Base-by-base conservation (phyloP, 35 echinoderm and acorn worm species). In the Lytechinus variegatus region DNA sequence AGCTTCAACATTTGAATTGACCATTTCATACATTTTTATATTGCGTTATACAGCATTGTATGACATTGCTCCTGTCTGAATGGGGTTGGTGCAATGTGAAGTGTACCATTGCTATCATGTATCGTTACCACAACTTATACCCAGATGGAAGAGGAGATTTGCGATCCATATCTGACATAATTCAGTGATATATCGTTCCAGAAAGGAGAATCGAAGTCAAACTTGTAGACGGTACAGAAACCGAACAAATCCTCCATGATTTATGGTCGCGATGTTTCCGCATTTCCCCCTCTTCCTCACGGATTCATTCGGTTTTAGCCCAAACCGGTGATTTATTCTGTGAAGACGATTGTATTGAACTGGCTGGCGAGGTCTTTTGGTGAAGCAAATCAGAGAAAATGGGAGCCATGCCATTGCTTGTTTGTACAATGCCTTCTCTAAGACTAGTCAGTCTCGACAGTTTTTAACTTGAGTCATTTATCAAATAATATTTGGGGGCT, bases 81-180 rank as follows among this genome's bases (percentile, higher is more conserved):
- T 13, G 13, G 56, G 13, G 9, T 58, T 72, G 66, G 19, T 24
- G 2, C 66, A 24, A 24, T 79, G 66, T 79, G 66, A 24, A 79
- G 19, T 24, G 8, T 79, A 24, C 66, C 8, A 16, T 5, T 79
- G 66, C 19, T 79, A 79, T 79, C 66, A 79, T 8, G 66, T 79
- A 79, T 79, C 66, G 66, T 79, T 79, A 79, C 66, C 66, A 79
- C 66, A 79, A 79, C 66, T 79, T 79, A 79, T 79, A 16, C 66
- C 14, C 66, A n/a, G 66, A 79, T 79, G 66, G 66, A 79, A 16
- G 66, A n/a, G 66, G 19, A 79, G 66, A 79, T 79, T 79, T 79
- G 66, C 66, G 66, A 79, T 79, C 66, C n/a, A 79, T 79, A 79
- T 79, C 66, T 79, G 66, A 79, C 66, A 79, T 79, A 79, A 79